Conservation (phyloP, 2,113 vertebrate species). For the Dendrocopos noguchii region DNA sequence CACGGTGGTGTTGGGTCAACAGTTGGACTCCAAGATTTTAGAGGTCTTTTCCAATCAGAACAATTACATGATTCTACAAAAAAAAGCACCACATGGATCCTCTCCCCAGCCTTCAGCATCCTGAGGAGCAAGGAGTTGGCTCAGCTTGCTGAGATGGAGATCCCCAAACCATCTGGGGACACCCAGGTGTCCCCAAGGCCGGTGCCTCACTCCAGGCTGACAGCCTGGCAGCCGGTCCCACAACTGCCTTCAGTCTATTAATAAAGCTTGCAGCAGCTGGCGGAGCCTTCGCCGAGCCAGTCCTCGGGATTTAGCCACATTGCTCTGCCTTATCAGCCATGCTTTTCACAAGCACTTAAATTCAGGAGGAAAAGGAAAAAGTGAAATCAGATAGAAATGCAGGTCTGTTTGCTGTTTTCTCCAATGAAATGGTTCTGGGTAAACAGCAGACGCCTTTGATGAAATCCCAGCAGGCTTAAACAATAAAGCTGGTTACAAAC, state of each 20-base stretch:
- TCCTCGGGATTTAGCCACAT: constrained; percentile 36
- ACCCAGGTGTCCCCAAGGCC: neutral
- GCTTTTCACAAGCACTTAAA: constrained; percentile 81
- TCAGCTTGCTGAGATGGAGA: neutral
- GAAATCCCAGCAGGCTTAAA: constrained; percentile 87
- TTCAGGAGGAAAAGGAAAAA: constrained; percentile 78
- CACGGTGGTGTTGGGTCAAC: too few species aligned
- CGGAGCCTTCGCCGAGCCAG: neutral
- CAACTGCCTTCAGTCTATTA: constrained; percentile 19
- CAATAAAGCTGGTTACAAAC: constrained; percentile 87
- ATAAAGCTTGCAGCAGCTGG: constrained; percentile 51
- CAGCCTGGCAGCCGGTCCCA: constrained; percentile 4
- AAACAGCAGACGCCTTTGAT: constrained; percentile 85
- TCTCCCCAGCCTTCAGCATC: neutral
- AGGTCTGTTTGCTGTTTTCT: constrained; percentile 85
- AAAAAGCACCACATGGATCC: neutral
- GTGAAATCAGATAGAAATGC: constrained; percentile 84
- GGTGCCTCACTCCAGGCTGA: neutral
- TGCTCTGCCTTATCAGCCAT: constrained; percentile 76
- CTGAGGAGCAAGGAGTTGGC: neutral
- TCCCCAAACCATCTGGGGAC: neutral
- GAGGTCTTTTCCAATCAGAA: too few species aligned
- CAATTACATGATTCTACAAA: too few species aligned
- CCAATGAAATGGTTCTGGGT: constrained; percentile 83
- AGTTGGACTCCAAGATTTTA: too few species aligned